Evolutionary conservation across 2,888 invertebrate species (phyloP), one percentile per base, ranked within the genome.

Genomic region (Aleiodes alternator): DNA sequence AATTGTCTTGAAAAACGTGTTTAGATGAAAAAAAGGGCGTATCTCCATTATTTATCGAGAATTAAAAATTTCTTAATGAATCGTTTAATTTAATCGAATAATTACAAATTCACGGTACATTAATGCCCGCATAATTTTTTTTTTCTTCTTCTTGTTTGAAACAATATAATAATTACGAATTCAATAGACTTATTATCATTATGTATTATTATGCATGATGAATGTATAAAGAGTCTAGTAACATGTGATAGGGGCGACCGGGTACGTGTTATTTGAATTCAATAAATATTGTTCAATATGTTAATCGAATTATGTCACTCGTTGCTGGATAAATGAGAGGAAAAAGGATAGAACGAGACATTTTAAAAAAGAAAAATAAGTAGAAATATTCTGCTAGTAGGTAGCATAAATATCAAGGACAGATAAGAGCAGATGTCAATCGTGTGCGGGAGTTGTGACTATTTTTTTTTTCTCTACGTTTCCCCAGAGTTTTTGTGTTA

Each of bases 281-380:
- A 76, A 75, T 79, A 75, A 79, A 73, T 76, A 76, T 31, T 34
- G 77, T 79, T 76, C 77, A 75, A 75, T 64, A 72, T 76, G 76
- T 72, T 73, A 75, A 77, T 79, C 71, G 70, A 59, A 59, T 59
- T 59, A 59, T 59, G 14, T 34, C 79, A 77, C 73, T 74, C 73
- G 76, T 78, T 76, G 76, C 23, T 23, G 51, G 9, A 8, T 9
- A 64, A 43, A 48, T 11, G 38, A 73, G 71, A 76, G 69, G 51
- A 51, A 78, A 38, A 55, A 55, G 71, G 73, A 79, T 69, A 74
- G 77, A 79, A 75, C 6, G 43, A 43, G 7, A 43, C 34, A 23
- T 23, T 23, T 34, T 6, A 12, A n/a, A 48, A 64, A 43, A 48
- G 8, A 64, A 16, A 64, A 16, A 43, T 23, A 29, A 64, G 48